These are phyloP conservation scores for Sarcophaga caerulescens DNA, from an alignment of 2,888 invertebrate species.

Conservation along the genomic window DNA sequence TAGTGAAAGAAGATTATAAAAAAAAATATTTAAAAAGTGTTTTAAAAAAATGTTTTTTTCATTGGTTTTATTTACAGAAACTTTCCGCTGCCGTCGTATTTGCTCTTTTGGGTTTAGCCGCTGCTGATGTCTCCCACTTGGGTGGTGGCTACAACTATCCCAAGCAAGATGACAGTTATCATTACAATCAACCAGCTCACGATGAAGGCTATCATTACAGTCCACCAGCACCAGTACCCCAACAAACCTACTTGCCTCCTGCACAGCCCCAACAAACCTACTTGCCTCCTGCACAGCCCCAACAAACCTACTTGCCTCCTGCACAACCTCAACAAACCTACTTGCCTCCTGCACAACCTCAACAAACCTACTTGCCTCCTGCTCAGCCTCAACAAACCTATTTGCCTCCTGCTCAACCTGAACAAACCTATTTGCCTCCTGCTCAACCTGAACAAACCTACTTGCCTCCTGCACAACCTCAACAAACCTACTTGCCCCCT, in stretches of 20 bases:
- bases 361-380: constrained; percentile 48
- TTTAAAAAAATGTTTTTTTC: not conserved
- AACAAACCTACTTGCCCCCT: constrained; percentile 51
- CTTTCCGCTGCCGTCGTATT: constrained; percentile 51
- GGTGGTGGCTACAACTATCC: constrained; percentile 49
- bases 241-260: constrained; percentile 53
- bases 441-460: constrained; percentile 41
- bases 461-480: constrained; percentile 46
- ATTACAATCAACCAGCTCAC: constrained; percentile 38
- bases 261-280: constrained; percentile 33
- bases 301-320: constrained; percentile 46
- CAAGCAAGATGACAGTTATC: constrained; percentile 38
- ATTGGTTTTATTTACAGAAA: constrained; percentile 60
- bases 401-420: constrained; percentile 45
- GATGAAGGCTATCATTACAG: constrained; percentile 33
- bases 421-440: constrained; percentile 35
- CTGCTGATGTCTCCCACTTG: constrained; percentile 69
- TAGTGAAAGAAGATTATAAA: constrained; percentile 10
- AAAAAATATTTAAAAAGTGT: not conserved
- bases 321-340: constrained; percentile 45
- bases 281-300: constrained; percentile 42
- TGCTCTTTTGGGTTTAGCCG: constrained; percentile 63
- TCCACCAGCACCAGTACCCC: constrained; percentile 45
- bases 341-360: constrained; percentile 46
- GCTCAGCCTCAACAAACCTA: constrained; percentile 52